Base-by-base conservation (phyloP, 2,113 vertebrate species). In the Struthidea cinerea region DNA sequence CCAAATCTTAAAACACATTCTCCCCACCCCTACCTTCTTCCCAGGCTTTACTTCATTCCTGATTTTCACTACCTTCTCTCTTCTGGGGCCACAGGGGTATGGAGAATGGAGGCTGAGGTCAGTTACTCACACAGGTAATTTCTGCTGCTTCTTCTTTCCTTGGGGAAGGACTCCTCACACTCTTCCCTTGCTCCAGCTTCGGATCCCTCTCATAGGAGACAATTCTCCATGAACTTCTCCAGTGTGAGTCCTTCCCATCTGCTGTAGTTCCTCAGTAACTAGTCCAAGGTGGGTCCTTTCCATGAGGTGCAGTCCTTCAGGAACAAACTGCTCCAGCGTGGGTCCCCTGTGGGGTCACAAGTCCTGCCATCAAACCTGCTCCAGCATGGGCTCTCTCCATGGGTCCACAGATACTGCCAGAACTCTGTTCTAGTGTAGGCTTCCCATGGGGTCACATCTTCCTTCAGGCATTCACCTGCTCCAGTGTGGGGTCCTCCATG, bases 401-500 rank as follows among this genome's bases (percentile, higher is more conserved):
- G 32, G 7, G 3, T 70, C 27, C 49, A 42, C 17, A 77, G 22
- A 14, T 37, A 26, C 18, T 56, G 35, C 26, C 49, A 49, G 26
- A 19, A 20, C 17, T 55, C 26, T 49, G 10, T 15, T 55, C 35
- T 35, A 41, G 6, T 4, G 4, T 17, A 27, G 26, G 26, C 5
- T 39, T 73, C 21, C 24, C 10, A 27, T 21, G 30, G 39, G 22
- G 10, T 41, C 44, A 67, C 26, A 41, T 5, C 10, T 15, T 27
- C 17, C 30, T 79, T 46, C 28, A 79, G n/a, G 30, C 39, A 67
- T 23, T 15, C 16, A 11, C 10, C 39, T 47, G 46, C 12, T 65
- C 14, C 28, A 52, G 20, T 0, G 0, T 33, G 59, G n/a, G 14
- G 2, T 85, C 5, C 33, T 39, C 28, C 42, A 24, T 7, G 13